Percentiles rank a stretch among this genome's conserved stretches.
phyloP scores from a whole-genome alignment of 2,113 vertebrate genomes.

The Nanorana parkeri region DNA sequence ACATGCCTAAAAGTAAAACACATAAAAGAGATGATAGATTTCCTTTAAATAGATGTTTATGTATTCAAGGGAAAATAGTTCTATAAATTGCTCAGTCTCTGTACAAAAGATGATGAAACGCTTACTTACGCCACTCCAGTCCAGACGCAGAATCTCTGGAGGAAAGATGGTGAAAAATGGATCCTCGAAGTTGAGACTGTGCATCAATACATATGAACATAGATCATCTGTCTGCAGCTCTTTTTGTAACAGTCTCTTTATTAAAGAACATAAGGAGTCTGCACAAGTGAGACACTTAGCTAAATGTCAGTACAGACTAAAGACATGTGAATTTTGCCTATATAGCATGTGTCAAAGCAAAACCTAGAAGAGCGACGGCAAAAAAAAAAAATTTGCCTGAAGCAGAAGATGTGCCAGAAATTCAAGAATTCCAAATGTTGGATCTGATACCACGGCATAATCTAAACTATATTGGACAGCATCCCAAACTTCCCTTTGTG shows the following conservation, averaged over 20 bases:
- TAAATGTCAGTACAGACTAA: constrained; percentile 30
- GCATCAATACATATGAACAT: not conserved
- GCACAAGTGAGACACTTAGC: constrained; percentile 7
- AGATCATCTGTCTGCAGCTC: constrained; percentile 25
- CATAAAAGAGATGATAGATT: too few species aligned
- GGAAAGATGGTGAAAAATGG: not conserved
- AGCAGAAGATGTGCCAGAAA: constrained; percentile 31
- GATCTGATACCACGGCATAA: constrained; percentile 8
- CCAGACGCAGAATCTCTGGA: not conserved
- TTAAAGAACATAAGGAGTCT: constrained; percentile 28
- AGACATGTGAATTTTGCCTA: constrained; percentile 34
- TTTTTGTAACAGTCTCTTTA: not conserved
- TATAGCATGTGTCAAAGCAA: constrained; percentile 27
- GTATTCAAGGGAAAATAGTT: not conserved
- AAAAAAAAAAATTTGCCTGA: constrained; percentile 17
- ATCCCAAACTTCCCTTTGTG: constrained; percentile 30
- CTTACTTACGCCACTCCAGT: not conserved
- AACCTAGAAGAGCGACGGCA: not conserved
- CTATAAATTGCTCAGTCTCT: not conserved
- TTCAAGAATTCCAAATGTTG: constrained; percentile 15
- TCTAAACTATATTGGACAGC: constrained; percentile 25
- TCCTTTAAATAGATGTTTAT: not conserved
- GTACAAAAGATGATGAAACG: not conserved
- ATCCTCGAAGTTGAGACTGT: not conserved
- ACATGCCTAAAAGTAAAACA: too few species aligned